Conservation (phyloP, 2,888 invertebrate species). For the Macaria notata region DNA sequence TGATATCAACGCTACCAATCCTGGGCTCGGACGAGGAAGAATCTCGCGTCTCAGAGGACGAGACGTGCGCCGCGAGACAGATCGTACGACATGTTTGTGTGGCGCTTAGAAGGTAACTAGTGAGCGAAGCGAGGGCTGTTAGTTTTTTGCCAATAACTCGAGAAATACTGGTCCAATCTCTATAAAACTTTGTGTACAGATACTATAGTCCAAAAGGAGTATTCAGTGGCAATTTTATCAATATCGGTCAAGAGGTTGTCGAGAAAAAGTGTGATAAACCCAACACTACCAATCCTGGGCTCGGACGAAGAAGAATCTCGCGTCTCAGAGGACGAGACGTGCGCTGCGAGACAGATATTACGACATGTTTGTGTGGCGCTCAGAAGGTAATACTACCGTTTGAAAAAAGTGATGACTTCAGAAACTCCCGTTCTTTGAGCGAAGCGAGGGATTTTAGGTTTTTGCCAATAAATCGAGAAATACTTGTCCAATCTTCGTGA, state of each 20-base stretch:
- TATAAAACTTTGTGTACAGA: too few species aligned
- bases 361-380: slow-evolving; percentile 94
- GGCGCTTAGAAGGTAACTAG: slow-evolving; percentile 87
- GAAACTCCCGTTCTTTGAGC: too few species aligned
- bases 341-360: slow-evolving; percentile 94
- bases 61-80: slow-evolving; percentile 94
- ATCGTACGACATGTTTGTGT: slow-evolving; percentile 95
- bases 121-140: too few species aligned
- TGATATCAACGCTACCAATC: slow-evolving; percentile 94
- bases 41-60: slow-evolving; percentile 86
- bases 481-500: too few species aligned
- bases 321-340: slow-evolving; percentile 91
- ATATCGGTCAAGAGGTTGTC: too few species aligned
- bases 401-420: too few species aligned
- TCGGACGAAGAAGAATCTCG: slow-evolving; percentile 84
- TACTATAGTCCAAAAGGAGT: too few species aligned
- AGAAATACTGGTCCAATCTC: too few species aligned
- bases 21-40: slow-evolving; percentile 87
- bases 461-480: too few species aligned
- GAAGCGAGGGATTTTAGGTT: too few species aligned
- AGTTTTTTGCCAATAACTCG: too few species aligned
- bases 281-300: slow-evolving; percentile 93
- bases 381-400: slow-evolving; percentile 86
- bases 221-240: too few species aligned
- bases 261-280: slow-evolving; percentile 33